A percentile compares a stretch with the other conserved stretches of the same genome.
Conservation (phyloP, 2,888 invertebrate genomes). For the Drosophila atripex region DNA sequence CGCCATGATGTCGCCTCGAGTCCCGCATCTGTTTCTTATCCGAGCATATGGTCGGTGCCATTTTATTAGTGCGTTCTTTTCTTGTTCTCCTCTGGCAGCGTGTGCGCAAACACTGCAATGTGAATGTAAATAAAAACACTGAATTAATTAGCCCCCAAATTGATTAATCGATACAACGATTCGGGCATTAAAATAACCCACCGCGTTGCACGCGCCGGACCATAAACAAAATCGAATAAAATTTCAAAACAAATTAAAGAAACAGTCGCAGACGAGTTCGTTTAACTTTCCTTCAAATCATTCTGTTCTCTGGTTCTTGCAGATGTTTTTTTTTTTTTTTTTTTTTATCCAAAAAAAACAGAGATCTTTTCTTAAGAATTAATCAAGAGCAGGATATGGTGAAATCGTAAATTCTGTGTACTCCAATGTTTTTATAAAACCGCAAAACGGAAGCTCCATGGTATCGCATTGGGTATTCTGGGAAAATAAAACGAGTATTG, state of each 20-base stretch:
- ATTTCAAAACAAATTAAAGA: constrained; percentile 41
- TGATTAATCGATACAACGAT: constrained; percentile 61
- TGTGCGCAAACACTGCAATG: constrained; percentile 32
- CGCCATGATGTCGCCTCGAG: constrained; percentile 50
- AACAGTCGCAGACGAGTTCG: constrained; percentile 26
- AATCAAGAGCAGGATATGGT: constrained; percentile 6
- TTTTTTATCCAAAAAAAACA: constrained; percentile 1
- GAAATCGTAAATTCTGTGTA: constrained; percentile 17
- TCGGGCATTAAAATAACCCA: constrained; percentile 27
- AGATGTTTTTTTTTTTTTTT: too few species aligned
- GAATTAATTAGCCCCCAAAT: constrained; percentile 59
- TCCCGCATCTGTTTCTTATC: constrained; percentile 78
- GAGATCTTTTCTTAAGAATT: constrained; percentile 3
- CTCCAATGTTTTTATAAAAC: constrained; percentile 14
- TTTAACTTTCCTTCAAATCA: constrained; percentile 10
- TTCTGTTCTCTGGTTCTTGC: neutral
- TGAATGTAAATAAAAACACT: constrained; percentile 27
- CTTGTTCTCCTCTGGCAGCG: constrained; percentile 9
- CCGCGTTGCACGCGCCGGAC: constrained; percentile 29
- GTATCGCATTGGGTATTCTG: neutral
- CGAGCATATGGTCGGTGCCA: constrained; percentile 83
- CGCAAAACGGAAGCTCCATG: constrained; percentile 9
- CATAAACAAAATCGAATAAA: constrained; percentile 33
- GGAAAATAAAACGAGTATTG: neutral
- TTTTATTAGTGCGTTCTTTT: constrained; percentile 41